phyloP scores from a whole-genome alignment of 2,888 invertebrate species.

The Andrena haemorrhoa region DNA sequence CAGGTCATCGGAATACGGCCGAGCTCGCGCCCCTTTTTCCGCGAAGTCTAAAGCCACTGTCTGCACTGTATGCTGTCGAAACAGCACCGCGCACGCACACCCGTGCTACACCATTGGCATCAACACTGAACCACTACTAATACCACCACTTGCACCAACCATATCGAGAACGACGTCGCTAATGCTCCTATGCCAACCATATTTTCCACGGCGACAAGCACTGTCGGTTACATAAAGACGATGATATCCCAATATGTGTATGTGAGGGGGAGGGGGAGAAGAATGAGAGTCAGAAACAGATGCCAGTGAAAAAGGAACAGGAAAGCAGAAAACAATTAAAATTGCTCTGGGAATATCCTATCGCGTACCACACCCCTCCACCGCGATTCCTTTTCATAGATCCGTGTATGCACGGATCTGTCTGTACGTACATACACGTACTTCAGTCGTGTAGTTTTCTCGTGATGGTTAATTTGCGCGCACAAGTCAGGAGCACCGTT shows the following conservation, averaged over 20 bases:
- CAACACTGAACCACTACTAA: constrained; percentile 59
- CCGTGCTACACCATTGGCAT: constrained; percentile 72
- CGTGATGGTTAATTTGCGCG: neutral
- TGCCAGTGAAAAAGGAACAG: neutral
- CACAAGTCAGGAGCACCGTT: neutral
- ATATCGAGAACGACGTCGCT: constrained; percentile 54
- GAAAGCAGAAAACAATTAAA: constrained; percentile 31
- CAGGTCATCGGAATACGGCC: constrained; percentile 72
- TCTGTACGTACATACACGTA: neutral
- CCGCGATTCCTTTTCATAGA: constrained; percentile 12
- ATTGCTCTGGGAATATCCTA: constrained; percentile 35
- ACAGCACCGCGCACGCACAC: constrained; percentile 71
- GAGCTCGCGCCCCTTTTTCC: constrained; percentile 72
- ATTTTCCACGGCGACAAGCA: constrained; percentile 44
- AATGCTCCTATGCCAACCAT: constrained; percentile 63
- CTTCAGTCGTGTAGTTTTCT: neutral
- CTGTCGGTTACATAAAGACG: constrained; percentile 8
- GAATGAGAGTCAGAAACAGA: constrained; percentile 28
- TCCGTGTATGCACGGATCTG: neutral
- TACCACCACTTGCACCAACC: constrained; percentile 57
- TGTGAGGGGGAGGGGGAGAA: neutral
- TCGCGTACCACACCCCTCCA: constrained; percentile 64
- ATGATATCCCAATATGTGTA: neutral
- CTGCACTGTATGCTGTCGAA: constrained; percentile 69
- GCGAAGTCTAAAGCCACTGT: constrained; percentile 74